Evolutionary conservation across 2,113 vertebrate genomes (phyloP).

Genomic region (Grallaria varia): DNA sequence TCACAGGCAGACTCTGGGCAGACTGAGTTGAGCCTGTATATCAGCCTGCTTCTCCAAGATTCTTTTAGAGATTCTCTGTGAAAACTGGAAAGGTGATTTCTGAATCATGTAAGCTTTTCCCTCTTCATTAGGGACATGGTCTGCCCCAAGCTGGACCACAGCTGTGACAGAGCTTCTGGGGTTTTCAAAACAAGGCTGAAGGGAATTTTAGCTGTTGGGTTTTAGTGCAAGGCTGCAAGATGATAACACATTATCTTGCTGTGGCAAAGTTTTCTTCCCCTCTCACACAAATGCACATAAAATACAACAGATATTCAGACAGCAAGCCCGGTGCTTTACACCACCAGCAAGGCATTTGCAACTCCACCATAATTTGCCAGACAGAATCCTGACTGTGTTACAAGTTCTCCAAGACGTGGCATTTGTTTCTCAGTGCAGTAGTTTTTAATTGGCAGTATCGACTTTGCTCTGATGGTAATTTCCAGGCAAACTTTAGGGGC

Average conservation of each 20-base stretch:
- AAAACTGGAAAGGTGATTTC: background rate
- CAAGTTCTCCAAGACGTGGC: background rate
- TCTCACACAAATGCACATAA: background rate
- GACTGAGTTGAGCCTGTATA: rapidly evolving
- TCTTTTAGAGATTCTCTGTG: background rate
- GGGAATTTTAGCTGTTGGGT: background rate
- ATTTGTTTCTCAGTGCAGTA: background rate
- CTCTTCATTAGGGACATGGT: background rate
- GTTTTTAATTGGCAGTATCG: background rate
- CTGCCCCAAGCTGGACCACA: background rate
- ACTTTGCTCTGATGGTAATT: background rate
- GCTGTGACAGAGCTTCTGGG: background rate
- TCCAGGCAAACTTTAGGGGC: background rate
- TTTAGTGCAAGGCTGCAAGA: background rate
- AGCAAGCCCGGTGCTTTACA: background rate
- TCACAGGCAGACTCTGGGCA: background rate
- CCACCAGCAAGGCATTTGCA: background rate
- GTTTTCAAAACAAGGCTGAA: background rate
- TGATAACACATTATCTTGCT: background rate
- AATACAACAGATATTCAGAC: background rate
- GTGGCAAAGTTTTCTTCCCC: background rate
- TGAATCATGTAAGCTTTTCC: background rate
- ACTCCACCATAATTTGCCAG: background rate
- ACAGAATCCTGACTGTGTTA: background rate
- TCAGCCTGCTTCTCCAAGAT: background rate